These are phyloP conservation scores for Hydractinia echinata DNA, from an alignment of 30 jellyfish, hydroid and myxozoan species.

Conservation along the genomic window DNA sequence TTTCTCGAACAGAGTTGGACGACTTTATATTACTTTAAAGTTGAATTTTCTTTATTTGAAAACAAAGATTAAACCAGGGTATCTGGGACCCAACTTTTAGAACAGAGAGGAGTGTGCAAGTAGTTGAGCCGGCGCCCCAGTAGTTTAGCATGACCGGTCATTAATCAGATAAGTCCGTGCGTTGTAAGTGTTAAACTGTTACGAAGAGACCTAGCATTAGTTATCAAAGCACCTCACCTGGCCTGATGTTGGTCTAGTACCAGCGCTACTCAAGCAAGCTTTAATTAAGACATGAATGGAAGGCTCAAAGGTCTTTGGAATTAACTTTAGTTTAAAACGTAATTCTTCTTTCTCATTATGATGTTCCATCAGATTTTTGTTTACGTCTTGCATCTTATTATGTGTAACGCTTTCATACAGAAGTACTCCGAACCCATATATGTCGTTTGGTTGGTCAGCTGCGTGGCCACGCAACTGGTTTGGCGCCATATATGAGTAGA, in stretches of 20 bases:
- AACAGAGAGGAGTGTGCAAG: no score
- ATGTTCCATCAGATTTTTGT: neutral
- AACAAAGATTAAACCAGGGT: no score
- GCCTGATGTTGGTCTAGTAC: neutral
- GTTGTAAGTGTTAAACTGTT: no score
- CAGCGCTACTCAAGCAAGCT: neutral
- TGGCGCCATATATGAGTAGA: slow-evolving; percentile 16
- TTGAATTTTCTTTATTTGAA: no score
- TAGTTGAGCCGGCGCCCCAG: no score
- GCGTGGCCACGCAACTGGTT: slow-evolving; percentile 8
- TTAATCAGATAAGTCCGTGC: no score
- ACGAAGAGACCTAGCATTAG: no score
- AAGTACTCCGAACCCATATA: slow-evolving; percentile 10
- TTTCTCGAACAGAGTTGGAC: no score
- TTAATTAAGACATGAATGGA: neutral
- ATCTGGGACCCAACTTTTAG: no score
- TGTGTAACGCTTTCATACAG: neutral
- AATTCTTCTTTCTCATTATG: neutral
- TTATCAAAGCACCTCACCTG: neutral
- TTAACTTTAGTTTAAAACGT: neutral
- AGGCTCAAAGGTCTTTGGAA: neutral
- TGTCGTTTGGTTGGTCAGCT: slow-evolving; percentile 21
- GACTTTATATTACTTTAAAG: no score
- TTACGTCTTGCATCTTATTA: slow-evolving; percentile 3
- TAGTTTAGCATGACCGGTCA: no score